Conservation (phyloP, 2,797 vertebrate species). For the Austrolebias charrua region DNA sequence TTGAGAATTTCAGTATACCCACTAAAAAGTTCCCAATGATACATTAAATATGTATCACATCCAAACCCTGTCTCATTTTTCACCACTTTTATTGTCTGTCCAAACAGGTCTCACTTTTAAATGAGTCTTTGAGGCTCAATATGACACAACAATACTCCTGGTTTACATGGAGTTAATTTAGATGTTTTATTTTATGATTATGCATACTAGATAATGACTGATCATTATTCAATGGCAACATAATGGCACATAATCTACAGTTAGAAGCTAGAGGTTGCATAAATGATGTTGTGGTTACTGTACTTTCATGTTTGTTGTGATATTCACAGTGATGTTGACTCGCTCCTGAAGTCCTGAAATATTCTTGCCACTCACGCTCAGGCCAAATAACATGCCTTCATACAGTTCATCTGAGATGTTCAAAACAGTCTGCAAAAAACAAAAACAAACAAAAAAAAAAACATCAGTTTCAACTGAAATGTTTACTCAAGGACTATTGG, state of each 20-base stretch:
- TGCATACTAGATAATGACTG: too few species aligned
- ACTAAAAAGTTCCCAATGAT: too few species aligned
- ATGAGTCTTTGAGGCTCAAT: too few species aligned
- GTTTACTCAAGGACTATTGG: background rate
- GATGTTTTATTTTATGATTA: too few species aligned
- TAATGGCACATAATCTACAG: background rate
- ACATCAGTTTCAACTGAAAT: background rate
- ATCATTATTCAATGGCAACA: background rate
- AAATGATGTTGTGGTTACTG: slow-evolving; percentile 28
- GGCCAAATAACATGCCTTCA: slow-evolving; percentile 32
- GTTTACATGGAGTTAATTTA: background rate
- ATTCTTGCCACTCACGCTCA: slow-evolving; percentile 23
- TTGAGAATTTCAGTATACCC: too few species aligned
- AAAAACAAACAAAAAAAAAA: too few species aligned
- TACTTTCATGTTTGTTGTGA: background rate
- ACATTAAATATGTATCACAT: too few species aligned
- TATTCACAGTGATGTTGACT: slow-evolving; percentile 51
- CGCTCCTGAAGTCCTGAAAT: slow-evolving; percentile 36
- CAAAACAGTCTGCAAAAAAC: background rate
- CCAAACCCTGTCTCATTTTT: too few species aligned
- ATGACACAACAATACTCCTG: slow-evolving; percentile 2
- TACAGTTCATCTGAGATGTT: background rate
- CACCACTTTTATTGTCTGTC: too few species aligned
- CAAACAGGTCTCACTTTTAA: too few species aligned
- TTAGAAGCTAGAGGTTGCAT: background rate